Conservation (phyloP, 2,888 invertebrate genomes). For the Lepidonotus clava region DNA sequence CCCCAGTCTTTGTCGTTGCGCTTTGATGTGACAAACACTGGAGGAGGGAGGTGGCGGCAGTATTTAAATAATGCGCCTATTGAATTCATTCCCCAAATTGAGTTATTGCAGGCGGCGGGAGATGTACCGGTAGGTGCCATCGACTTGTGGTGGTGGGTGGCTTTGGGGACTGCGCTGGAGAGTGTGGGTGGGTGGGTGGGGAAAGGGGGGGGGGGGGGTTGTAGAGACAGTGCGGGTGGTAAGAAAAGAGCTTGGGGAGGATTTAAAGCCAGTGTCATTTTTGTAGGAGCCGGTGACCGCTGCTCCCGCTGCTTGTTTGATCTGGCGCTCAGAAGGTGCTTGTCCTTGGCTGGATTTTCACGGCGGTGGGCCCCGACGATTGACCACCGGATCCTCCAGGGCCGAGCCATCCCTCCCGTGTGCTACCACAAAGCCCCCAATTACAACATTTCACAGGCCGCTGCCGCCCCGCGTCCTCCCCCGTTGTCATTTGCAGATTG, state of each 20-base stretch:
- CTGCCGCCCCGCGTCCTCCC: not conserved
- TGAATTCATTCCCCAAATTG: conserved; percentile 40
- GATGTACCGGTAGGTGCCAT: no score
- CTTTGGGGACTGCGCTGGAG: not conserved
- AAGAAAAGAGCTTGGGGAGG: not conserved
- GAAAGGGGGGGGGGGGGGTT: not conserved
- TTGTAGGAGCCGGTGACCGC: conserved; percentile 2
- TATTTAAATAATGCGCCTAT: conserved; percentile 36
- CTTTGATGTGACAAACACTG: conserved; percentile 47
- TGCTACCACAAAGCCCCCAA: conserved; percentile 30
- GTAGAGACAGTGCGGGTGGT: not conserved
- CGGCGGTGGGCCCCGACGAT: not conserved
- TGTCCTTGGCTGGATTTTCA: not conserved
- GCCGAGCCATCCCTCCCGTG: not conserved
- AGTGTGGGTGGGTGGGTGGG: not conserved
- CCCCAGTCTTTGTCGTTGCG: not conserved
- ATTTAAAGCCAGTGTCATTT: no score
- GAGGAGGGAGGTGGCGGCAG: conserved; percentile 5
- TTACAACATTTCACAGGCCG: conserved; percentile 7
- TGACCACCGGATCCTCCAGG: not conserved
- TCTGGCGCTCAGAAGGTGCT: not conserved
- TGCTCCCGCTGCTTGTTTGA: not conserved
- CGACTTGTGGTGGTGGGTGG: not conserved
- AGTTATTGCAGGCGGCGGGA: no score
- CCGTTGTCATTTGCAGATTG: conserved; percentile 49